phyloP scores from a whole-genome alignment of 1,140 invertebrate genomes.

The Bursaphelenchus mucronatus region DNA sequence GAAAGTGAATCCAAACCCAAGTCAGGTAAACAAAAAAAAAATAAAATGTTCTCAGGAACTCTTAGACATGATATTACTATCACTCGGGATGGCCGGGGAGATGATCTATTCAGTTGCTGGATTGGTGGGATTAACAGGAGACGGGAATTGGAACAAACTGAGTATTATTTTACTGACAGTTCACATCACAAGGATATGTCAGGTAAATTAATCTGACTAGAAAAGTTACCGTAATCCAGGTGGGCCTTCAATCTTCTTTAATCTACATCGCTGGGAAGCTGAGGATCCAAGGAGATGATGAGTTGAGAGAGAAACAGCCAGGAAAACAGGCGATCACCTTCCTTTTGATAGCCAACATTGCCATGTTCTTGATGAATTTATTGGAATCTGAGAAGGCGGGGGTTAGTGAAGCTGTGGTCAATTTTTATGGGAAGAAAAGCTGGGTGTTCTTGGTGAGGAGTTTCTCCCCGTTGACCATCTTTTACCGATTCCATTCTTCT shows the following conservation, averaged over 20 bases:
- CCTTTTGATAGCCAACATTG: slow-evolving; percentile 51
- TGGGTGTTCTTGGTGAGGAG: slow-evolving; percentile 58
- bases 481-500: slow-evolving; percentile 58
- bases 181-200: slow-evolving; percentile 52
- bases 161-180: slow-evolving; percentile 49
- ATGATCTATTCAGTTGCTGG: slow-evolving; percentile 58
- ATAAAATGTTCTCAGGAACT: slow-evolving; percentile 43
- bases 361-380: slow-evolving; percentile 60
- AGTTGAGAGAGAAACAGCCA: slow-evolving; percentile 45
- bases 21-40: slow-evolving; percentile 4
- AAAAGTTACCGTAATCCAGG: slow-evolving; percentile 29
- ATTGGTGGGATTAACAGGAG: slow-evolving; percentile 52
- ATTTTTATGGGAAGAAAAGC: slow-evolving; percentile 57
- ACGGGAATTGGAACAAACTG: slow-evolving; percentile 45
- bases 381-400: slow-evolving; percentile 57
- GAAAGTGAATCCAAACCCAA: neutral
- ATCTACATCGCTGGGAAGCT: slow-evolving; percentile 57
- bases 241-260: slow-evolving; percentile 53
- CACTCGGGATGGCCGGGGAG: slow-evolving; percentile 54
- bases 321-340: slow-evolving; percentile 52
- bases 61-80: slow-evolving; percentile 53
- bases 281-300: slow-evolving; percentile 41
- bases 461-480: slow-evolving; percentile 57
- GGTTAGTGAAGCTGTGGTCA: slow-evolving; percentile 35
- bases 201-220: slow-evolving; percentile 11